These are phyloP conservation scores for Mormyrops boulengeri DNA, from an alignment of 2,797 vertebrate genomes.

Conservation along the genomic window DNA sequence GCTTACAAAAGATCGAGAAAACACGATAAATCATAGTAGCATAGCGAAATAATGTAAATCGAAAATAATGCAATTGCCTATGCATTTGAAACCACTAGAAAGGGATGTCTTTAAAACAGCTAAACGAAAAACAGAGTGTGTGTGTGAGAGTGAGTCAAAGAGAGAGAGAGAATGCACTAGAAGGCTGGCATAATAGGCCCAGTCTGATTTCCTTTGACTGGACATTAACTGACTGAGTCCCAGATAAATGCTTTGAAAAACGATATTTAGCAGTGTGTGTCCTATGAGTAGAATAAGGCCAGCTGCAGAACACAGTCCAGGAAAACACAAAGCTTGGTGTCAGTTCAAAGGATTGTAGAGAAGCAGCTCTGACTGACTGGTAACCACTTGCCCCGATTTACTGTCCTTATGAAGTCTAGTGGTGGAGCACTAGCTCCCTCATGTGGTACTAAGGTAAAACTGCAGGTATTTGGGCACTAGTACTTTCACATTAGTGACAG, in stretches of 20 bases:
- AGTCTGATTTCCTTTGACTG: background rate
- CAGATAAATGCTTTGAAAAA: constrained; percentile 1
- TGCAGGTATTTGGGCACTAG: background rate
- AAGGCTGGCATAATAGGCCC: background rate
- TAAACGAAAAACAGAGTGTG: background rate
- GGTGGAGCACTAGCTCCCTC: constrained; percentile 10
- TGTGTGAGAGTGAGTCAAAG: background rate
- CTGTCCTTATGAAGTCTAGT: background rate
- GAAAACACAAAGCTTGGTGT: background rate
- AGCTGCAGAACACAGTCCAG: background rate
- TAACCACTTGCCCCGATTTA: background rate
- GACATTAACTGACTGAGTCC: background rate
- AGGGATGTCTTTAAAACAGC: background rate
- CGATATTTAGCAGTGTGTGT: background rate
- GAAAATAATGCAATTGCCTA: background rate
- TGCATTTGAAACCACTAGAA: background rate
- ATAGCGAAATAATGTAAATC: background rate
- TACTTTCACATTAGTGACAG: background rate
- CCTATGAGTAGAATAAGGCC: background rate
- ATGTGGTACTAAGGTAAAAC: background rate
- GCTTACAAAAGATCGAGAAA: background rate
- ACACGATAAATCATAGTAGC: background rate
- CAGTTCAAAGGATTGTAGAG: background rate
- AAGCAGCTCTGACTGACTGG: background rate
- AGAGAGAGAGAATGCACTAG: background rate